Evolutionary conservation across 2,113 vertebrate species (phyloP).

Genomic region (Tichodroma muraria): DNA sequence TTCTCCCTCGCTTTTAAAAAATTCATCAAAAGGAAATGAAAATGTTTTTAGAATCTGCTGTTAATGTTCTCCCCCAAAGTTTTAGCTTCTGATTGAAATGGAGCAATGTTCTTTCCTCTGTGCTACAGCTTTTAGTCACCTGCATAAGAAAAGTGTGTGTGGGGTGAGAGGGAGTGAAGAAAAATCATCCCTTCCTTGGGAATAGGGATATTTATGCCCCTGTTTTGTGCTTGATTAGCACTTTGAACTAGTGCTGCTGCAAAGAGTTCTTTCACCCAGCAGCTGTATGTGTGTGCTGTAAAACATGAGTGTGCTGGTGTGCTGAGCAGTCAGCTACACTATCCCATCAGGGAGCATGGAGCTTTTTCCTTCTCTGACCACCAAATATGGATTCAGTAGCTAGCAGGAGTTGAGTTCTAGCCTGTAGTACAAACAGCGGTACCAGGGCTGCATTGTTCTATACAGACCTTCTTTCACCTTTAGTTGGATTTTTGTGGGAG

Average conservation of each 20-base stretch:
- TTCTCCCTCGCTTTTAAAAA: constrained; percentile 6
- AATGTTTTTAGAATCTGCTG: neutral
- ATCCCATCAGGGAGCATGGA: neutral
- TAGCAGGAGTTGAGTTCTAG: neutral
- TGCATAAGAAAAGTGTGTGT: neutral
- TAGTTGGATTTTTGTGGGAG: neutral
- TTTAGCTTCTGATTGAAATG: neutral
- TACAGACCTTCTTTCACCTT: neutral
- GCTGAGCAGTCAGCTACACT: neutral
- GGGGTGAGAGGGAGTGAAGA: neutral
- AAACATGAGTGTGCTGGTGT: neutral
- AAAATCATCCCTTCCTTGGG: neutral
- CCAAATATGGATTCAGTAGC: neutral
- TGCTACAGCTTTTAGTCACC: neutral
- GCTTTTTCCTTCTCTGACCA: neutral
- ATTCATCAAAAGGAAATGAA: constrained; percentile 47
- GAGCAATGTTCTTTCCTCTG: neutral
- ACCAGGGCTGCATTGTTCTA: neutral
- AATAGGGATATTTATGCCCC: neutral
- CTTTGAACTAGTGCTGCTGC: neutral
- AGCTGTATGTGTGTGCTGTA: neutral
- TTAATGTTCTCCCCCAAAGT: neutral
- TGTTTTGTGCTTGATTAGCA: neutral
- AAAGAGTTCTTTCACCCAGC: neutral
- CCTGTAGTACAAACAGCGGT: neutral